Conservation (phyloP, 53 echinoderm and acorn worm species). For the Arbacia lixula region DNA sequence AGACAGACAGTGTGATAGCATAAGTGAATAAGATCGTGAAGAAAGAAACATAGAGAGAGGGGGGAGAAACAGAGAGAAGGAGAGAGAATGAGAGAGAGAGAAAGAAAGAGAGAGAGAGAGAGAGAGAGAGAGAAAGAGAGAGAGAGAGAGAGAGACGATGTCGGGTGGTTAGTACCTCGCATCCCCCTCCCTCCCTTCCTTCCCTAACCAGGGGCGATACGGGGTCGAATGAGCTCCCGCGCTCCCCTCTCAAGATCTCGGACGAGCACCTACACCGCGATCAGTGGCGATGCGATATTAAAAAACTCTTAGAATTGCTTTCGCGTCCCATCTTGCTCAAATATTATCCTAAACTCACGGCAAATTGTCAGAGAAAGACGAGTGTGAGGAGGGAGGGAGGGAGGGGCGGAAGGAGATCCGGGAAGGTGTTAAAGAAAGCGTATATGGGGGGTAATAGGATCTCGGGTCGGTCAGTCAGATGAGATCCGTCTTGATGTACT, state of each 20-base stretch:
- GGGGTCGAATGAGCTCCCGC: constrained; percentile 52
- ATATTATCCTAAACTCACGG: constrained; percentile 59
- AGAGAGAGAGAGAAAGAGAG: constrained; percentile 1
- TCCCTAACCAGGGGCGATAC: constrained; percentile 26
- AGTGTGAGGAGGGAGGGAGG: too few relatives aligned
- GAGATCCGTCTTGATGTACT: constrained; percentile 27
- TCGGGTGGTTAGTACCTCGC: background rate
- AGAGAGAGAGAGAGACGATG: constrained; percentile 8
- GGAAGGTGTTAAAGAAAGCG: background rate
- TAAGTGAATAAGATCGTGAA: too few relatives aligned
- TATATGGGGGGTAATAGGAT: constrained; percentile 30
- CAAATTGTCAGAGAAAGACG: constrained; percentile 33
- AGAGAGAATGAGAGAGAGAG: background rate
- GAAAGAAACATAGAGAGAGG: too few relatives aligned
- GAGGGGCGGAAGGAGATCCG: background rate
- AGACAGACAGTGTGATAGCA: too few relatives aligned
- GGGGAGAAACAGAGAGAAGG: too few relatives aligned
- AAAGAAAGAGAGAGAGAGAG: background rate
- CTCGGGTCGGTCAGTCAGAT: constrained; percentile 1
- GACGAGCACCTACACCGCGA: constrained; percentile 38
- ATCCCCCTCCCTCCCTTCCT: background rate
- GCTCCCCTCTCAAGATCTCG: constrained; percentile 10
- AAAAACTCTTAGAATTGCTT: constrained; percentile 56
- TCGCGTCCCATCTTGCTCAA: constrained; percentile 59
- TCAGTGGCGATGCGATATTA: constrained; percentile 8